A percentile compares a stretch with the other conserved stretches of the same genome.
Evolutionary conservation across 1,140 invertebrate species (phyloP).

Genomic region (Drosophila kurseongensis): DNA sequence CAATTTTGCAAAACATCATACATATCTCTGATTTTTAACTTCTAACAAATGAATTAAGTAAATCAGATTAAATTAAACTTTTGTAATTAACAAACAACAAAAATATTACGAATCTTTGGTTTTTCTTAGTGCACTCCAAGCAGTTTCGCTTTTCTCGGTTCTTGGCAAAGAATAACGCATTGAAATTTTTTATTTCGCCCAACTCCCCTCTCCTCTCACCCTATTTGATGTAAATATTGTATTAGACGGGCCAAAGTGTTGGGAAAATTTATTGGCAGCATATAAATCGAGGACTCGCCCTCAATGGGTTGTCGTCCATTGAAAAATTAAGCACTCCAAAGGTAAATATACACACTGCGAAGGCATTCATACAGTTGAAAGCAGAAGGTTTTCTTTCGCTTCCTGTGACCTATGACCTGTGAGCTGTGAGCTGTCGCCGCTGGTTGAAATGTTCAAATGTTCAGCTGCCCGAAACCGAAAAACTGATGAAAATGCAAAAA

Average conservation of each 20-base stretch:
- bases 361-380: conserved; percentile 13
- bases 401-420: conserved; percentile 22
- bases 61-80: too few relatives aligned
- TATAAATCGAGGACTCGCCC: conserved; percentile 64
- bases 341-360: conserved; percentile 43
- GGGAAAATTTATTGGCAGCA: conserved; percentile 79
- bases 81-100: too few relatives aligned
- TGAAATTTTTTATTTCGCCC: conserved; percentile 64
- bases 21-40: not conserved
- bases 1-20: too few relatives aligned
- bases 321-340: conserved; percentile 61
- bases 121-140: conserved; percentile 12
- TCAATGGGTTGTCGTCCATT: conserved; percentile 22
- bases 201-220: not conserved
- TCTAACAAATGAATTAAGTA: too few relatives aligned
- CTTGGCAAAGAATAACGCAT: conserved; percentile 55
- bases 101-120: not conserved
- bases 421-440: conserved; percentile 4
- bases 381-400: not conserved
- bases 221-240: conserved; percentile 81
- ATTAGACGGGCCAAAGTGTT: conserved; percentile 78
- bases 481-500: conserved; percentile 58
- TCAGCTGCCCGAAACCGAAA: conserved; percentile 4
- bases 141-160: not conserved
- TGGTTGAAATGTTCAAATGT: conserved; percentile 14